Evolutionary conservation across 2,888 invertebrate genomes (phyloP).

Genomic region (Rotaria macrura): DNA sequence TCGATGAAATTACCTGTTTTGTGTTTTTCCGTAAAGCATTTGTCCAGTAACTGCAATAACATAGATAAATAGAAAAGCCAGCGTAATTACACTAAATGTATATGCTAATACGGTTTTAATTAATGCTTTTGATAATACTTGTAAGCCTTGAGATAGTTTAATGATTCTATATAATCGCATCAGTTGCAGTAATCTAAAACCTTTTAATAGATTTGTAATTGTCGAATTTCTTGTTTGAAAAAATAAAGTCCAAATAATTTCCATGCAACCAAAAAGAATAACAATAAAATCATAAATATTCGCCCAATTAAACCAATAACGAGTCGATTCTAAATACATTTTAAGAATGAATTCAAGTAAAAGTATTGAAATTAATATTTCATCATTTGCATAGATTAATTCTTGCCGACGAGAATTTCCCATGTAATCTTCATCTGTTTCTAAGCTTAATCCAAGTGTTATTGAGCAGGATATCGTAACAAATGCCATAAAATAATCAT

Average conservation of each 20-base stretch:
- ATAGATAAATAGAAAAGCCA: background rate
- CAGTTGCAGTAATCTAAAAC: background rate
- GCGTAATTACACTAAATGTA: background rate
- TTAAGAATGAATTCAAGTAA: background rate
- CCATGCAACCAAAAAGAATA: background rate
- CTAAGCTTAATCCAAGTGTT: constrained; percentile 18
- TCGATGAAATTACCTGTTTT: background rate
- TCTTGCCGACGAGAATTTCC: background rate
- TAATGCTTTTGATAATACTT: background rate
- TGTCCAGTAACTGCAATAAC: constrained; percentile 1
- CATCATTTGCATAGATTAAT: background rate
- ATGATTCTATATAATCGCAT: background rate
- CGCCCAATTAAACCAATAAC: constrained; percentile 7
- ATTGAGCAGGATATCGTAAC: background rate
- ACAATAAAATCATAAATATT: constrained; percentile 7
- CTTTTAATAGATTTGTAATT: background rate
- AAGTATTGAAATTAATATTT: background rate
- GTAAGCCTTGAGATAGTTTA: background rate
- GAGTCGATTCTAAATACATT: background rate
- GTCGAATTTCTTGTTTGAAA: background rate
- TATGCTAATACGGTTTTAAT: background rate
- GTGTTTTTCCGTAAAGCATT: background rate
- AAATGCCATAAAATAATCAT: background rate
- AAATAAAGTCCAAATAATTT: background rate
- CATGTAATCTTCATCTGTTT: background rate